Percentiles rank a stretch among this genome's conserved stretches.
phyloP scores from a whole-genome alignment of 2,797 vertebrate genomes.

The Parauchenoglanis ngamensis region DNA sequence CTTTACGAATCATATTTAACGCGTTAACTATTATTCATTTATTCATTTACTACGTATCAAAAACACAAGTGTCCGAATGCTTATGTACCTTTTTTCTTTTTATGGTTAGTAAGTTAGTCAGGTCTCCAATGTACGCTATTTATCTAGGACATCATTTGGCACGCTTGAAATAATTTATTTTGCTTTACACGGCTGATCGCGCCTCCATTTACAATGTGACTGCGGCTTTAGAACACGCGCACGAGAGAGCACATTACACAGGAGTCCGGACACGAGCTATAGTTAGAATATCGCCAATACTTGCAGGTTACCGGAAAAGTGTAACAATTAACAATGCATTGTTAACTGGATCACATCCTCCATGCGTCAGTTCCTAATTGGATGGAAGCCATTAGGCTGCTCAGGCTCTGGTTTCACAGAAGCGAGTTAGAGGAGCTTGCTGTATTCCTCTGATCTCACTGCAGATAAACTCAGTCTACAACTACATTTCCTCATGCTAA shows the following conservation, averaged over 20 bases:
- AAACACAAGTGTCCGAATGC: no score
- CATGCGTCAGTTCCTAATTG: not conserved
- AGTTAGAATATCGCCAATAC: not conserved
- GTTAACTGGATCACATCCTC: slow-evolving; percentile 16
- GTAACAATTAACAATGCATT: not conserved
- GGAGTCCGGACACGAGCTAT: not conserved
- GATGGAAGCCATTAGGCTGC: not conserved
- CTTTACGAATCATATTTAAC: no score
- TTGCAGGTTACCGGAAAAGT: not conserved
- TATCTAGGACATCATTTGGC: not conserved
- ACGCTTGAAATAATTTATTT: not conserved
- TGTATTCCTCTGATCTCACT: not conserved
- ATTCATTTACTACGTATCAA: no score
- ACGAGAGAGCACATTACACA: not conserved
- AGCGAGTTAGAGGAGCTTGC: not conserved
- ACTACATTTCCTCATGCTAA: not conserved
- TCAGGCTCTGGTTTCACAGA: not conserved
- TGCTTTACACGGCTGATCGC: not conserved
- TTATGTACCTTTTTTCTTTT: not conserved
- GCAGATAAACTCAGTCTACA: not conserved
- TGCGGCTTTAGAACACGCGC: not conserved
- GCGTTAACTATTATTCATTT: no score
- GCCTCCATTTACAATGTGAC: not conserved
- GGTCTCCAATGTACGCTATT: not conserved
- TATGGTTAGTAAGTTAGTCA: not conserved